These are phyloP conservation scores for Acronicta alni DNA, from an alignment of 2,888 invertebrate species.

Conservation along the genomic window DNA sequence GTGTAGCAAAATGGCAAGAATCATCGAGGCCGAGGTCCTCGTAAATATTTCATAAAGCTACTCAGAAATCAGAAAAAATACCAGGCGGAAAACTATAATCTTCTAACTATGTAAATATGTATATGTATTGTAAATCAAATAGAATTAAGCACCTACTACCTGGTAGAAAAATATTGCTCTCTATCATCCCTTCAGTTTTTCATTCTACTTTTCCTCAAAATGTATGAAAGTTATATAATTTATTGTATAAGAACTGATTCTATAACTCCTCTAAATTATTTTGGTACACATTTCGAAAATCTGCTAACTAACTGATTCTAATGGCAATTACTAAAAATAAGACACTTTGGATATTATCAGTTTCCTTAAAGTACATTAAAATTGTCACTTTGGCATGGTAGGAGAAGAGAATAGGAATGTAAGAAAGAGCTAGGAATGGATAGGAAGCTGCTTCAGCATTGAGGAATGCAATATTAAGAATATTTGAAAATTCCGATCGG, in stretches of 20 bases:
- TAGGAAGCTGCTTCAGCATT: conserved; percentile 65
- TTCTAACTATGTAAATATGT: conserved; percentile 73
- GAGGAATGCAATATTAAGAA: conserved; percentile 64
- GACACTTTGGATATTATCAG: conserved; percentile 86
- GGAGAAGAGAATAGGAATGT: conserved; percentile 80
- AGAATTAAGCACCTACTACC: conserved; percentile 83
- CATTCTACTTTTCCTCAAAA: conserved; percentile 73
- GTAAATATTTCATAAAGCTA: conserved; percentile 73
- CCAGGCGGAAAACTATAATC: conserved; percentile 78
- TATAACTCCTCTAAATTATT: conserved; percentile 79
- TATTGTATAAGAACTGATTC: conserved; percentile 74
- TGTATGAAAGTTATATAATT: conserved; percentile 68
- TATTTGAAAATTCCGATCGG: conserved; percentile 34
- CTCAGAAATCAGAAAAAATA: conserved; percentile 77
- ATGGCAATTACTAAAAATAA: conserved; percentile 87
- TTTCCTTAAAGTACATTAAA: conserved; percentile 77
- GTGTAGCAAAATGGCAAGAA: conserved; percentile 85
- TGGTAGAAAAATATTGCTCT: conserved; percentile 84
- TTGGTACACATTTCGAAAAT: conserved; percentile 85
- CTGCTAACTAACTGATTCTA: conserved; percentile 86
- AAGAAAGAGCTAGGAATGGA: conserved; percentile 78
- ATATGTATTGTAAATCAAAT: conserved; percentile 73
- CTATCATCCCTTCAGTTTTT: conserved; percentile 81
- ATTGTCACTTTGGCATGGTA: conserved; percentile 69
- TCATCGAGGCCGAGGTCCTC: conserved; percentile 73